Conservation (phyloP, 2,888 invertebrate species). For the Bibio marci region DNA sequence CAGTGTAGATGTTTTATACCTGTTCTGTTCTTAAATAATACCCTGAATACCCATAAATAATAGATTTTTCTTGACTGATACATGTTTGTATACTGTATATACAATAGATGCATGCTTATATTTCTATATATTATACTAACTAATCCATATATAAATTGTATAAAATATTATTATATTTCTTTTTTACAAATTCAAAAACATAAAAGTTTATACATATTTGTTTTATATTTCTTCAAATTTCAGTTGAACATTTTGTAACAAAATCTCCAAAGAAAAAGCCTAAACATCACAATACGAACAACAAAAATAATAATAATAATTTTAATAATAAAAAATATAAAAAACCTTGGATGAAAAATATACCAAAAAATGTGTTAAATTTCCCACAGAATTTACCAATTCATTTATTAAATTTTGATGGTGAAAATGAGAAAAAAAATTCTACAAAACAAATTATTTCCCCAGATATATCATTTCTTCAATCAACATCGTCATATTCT, state of each 20-base stretch:
- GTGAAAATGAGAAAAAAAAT: not conserved
- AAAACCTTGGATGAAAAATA: conserved; percentile 6
- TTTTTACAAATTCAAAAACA: too few species aligned
- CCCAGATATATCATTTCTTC: not conserved
- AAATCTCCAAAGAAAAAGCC: not conserved
- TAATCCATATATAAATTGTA: too few species aligned
- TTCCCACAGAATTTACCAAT: conserved; percentile 11
- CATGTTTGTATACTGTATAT: too few species aligned
- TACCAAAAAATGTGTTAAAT: conserved; percentile 9
- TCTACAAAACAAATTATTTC: not conserved
- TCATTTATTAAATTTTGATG: conserved; percentile 5
- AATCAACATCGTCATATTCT: not conserved
- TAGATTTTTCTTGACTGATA: too few species aligned
- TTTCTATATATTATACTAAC: too few species aligned
- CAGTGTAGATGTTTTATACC: too few species aligned
- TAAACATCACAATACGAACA: conserved; percentile 1
- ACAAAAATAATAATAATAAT: not conserved
- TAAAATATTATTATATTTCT: too few species aligned
- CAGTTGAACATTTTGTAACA: not conserved
- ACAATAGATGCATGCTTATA: too few species aligned
- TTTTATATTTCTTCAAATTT: too few species aligned
- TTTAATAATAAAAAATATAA: not conserved
- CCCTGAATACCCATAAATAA: too few species aligned
- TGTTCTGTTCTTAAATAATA: too few species aligned
- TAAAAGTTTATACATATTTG: too few species aligned